These are phyloP conservation scores for Elaphurus davidianus DNA, from an alignment of 2,113 vertebrate species.

Conservation along the genomic window DNA sequence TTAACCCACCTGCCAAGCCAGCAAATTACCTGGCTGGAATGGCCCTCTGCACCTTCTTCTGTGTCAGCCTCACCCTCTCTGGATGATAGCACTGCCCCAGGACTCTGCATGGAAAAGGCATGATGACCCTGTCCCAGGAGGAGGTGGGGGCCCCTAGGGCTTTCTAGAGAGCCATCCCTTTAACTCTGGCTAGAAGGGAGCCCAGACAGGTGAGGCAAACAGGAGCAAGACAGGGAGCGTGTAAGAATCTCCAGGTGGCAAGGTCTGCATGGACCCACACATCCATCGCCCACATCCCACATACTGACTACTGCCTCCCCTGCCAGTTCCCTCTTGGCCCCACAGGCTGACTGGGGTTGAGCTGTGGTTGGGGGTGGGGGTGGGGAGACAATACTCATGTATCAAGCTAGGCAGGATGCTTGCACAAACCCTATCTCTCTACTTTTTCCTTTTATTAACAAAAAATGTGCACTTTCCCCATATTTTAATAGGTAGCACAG, in stretches of 20 bases:
- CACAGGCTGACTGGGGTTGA: not conserved
- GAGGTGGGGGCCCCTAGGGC: not conserved
- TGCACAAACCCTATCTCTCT: not conserved
- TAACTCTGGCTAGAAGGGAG: slow-evolving; percentile 34
- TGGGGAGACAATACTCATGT: not conserved
- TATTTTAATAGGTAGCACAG: not conserved
- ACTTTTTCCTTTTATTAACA: not conserved
- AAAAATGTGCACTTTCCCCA: not conserved
- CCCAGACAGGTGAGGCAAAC: not conserved
- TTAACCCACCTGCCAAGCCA: not conserved
- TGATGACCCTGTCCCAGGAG: not conserved
- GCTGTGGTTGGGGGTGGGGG: not conserved
- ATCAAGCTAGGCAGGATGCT: not conserved
- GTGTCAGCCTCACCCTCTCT: not conserved
- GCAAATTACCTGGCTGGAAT: not conserved
- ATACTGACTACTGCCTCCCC: no score
- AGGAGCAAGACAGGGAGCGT: not conserved
- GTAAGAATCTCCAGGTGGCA: not conserved
- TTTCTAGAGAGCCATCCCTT: not conserved
- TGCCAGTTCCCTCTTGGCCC: not conserved
- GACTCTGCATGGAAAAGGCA: not conserved
- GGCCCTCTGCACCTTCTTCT: not conserved
- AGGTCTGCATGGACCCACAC: not conserved
- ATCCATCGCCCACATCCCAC: not conserved
- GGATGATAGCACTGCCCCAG: not conserved